Conservation (phyloP, 2,113 vertebrate genomes). For the Apodemus speciosus region DNA sequence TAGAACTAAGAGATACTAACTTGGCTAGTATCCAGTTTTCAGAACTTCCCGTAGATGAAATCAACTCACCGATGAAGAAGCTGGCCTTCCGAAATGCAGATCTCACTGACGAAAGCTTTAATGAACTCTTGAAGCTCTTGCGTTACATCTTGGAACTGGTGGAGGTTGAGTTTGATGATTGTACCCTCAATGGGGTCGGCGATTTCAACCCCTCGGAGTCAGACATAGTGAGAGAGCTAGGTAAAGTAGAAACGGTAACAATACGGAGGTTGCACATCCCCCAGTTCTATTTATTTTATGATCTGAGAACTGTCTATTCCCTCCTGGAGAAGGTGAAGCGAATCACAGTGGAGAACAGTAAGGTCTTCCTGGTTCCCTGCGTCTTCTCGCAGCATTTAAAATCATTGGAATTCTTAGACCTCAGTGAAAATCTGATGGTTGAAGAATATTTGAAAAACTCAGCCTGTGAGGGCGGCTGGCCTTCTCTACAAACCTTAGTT, state of each 20-base stretch:
- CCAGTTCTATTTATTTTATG: slow-evolving; percentile 78
- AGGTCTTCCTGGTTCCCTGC: slow-evolving; percentile 86
- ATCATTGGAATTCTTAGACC: slow-evolving; percentile 87
- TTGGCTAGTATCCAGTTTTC: background rate
- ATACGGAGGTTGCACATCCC: slow-evolving; percentile 73
- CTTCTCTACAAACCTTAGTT: slow-evolving; percentile 83
- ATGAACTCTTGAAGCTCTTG: background rate
- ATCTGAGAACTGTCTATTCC: slow-evolving; percentile 42
- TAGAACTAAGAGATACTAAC: slow-evolving; percentile 83
- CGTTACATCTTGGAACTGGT: slow-evolving; percentile 64
- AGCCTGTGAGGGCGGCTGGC: slow-evolving; percentile 78
- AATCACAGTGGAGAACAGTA: slow-evolving; percentile 82
- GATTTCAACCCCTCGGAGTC: accelerated
- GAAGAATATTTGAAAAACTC: slow-evolving; percentile 82
- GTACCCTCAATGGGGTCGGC: slow-evolving; percentile 79
- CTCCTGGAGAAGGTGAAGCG: slow-evolving; percentile 72
- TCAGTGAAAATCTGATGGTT: slow-evolving; percentile 86
- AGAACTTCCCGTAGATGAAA: background rate
- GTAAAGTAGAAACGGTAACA: slow-evolving; percentile 60
- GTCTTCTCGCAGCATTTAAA: slow-evolving; percentile 53
- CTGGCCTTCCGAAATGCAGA: slow-evolving; percentile 76
- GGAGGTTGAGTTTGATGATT: slow-evolving; percentile 79
- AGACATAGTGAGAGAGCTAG: accelerated
- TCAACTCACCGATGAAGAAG: slow-evolving; percentile 55
- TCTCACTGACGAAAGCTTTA: slow-evolving; percentile 64